phyloP scores from a whole-genome alignment of 53 echinoderm and acorn worm species.

The Patiria pectinifera region DNA sequence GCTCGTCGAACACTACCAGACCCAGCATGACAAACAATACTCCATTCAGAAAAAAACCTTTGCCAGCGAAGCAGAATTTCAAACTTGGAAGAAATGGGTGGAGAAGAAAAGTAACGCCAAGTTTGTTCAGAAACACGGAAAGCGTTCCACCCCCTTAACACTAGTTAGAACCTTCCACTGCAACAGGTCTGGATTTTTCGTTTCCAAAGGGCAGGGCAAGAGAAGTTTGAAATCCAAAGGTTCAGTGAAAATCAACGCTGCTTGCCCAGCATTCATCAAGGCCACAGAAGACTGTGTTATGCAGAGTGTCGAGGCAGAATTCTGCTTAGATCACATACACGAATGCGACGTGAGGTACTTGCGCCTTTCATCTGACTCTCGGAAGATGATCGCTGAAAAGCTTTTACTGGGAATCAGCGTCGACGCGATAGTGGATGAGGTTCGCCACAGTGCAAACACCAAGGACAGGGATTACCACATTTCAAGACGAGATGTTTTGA shows the following conservation, averaged over 20 bases:
- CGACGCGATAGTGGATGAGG: background rate
- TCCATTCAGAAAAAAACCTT: background rate
- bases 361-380: background rate
- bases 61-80: conserved; percentile 1
- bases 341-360: background rate
- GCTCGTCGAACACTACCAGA: background rate
- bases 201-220: background rate
- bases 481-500: background rate
- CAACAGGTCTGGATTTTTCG: background rate
- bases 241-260: background rate
- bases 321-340: background rate
- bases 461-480: background rate
- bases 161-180: background rate
- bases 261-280: conserved; percentile 1
- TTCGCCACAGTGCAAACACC: background rate
- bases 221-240: background rate
- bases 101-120: background rate
- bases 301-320: background rate
- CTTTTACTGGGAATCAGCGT: background rate
- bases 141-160: background rate
- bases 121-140: background rate
- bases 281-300: background rate
- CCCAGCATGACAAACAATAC: background rate
- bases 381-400: background rate
- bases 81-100: background rate